phyloP scores from a whole-genome alignment of 2,113 vertebrate species.

The Sylvicapra grimmia region DNA sequence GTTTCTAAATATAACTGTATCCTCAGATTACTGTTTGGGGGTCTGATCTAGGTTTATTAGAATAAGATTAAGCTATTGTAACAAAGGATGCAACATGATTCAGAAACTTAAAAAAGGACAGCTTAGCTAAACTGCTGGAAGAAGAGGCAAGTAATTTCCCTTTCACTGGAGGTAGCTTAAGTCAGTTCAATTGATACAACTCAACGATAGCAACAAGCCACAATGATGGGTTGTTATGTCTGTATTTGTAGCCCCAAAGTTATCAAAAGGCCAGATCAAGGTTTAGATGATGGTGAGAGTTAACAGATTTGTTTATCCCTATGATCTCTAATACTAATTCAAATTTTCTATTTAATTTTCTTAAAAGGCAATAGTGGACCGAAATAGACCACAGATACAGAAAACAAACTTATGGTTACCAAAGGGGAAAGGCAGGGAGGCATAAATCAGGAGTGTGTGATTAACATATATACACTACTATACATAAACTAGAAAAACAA shows the following conservation, averaged over 20 bases:
- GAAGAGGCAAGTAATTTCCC: not conserved
- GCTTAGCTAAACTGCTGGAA: not conserved
- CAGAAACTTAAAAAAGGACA: not conserved
- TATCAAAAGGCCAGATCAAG: not conserved
- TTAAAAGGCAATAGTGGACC: not conserved
- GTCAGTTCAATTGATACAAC: not conserved
- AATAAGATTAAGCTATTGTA: accelerated
- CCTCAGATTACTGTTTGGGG: not conserved
- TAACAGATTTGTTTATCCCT: not conserved
- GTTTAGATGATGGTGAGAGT: not conserved
- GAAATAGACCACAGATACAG: not conserved
- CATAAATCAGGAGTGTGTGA: not conserved
- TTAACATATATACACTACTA: not conserved
- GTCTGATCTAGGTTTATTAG: not conserved
- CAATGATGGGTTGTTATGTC: accelerated
- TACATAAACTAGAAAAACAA: not conserved
- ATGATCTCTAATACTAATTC: not conserved
- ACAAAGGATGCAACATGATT: not conserved
- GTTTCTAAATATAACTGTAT: not conserved
- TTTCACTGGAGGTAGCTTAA: not conserved
- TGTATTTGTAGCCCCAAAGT: not conserved
- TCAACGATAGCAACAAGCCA: not conserved
- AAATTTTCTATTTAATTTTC: not conserved
- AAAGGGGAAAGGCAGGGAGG: not conserved
- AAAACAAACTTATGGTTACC: not conserved